A percentile compares a stretch with the other conserved stretches of the same genome.
Evolutionary conservation across 2,888 invertebrate genomes (phyloP).

Genomic region (Cantharis nigra): DNA sequence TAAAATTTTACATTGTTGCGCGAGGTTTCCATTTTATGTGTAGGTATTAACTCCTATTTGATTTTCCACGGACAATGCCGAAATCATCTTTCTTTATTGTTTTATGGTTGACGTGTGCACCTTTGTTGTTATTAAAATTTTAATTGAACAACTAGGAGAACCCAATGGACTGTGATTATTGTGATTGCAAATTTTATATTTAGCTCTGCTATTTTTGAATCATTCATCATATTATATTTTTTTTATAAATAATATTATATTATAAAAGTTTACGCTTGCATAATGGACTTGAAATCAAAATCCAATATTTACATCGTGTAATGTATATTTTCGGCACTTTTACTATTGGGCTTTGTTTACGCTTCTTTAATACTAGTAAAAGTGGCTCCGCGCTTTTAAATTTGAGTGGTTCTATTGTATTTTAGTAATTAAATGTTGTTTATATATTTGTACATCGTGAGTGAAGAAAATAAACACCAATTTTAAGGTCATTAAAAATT

Average conservation of each 20-base stretch:
- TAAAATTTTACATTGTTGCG: neutral
- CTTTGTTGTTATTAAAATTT: neutral
- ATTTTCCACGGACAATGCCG: neutral
- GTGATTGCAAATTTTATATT: neutral
- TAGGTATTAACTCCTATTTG: neutral
- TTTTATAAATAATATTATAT: neutral
- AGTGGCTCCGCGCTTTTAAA: neutral
- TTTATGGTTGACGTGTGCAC: neutral
- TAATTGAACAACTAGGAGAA: neutral
- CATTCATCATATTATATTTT: neutral
- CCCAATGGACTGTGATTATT: neutral
- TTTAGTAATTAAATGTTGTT: neutral
- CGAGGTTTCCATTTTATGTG: neutral
- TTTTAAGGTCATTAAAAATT: neutral
- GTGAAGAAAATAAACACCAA: constrained; percentile 1
- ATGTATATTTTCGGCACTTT: neutral
- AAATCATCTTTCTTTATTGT: neutral
- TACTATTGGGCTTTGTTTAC: neutral
- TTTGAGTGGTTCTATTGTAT: neutral
- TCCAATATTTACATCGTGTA: neutral
- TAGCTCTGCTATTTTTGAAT: neutral
- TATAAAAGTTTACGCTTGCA: neutral
- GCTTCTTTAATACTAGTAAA: neutral
- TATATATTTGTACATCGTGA: neutral
- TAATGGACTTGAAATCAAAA: neutral